Conservation (phyloP, 2,113 vertebrate genomes). For the Pagrus major region DNA sequence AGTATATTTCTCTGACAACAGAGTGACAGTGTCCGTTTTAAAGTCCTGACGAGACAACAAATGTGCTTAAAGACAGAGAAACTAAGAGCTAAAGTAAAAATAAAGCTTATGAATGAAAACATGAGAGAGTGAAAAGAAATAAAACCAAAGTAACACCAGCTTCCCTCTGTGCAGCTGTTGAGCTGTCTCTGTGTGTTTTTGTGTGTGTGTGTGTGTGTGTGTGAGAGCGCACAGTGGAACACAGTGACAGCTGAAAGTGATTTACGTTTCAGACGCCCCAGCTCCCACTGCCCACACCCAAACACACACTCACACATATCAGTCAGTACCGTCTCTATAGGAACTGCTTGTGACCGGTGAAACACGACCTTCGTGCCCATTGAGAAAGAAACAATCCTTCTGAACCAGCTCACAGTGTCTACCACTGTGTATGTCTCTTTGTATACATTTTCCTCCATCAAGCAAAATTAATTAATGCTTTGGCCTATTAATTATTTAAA, state of each 20-base stretch:
- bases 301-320: slow-evolving; percentile 40
- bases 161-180: neutral
- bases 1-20: neutral
- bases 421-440: neutral
- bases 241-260: slow-evolving; percentile 63
- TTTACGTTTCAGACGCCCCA: slow-evolving; percentile 52
- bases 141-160: neutral
- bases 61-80: neutral
- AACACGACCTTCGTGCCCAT: slow-evolving; percentile 46
- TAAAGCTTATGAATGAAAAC: slow-evolving; percentile 11
- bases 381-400: slow-evolving; percentile 20
- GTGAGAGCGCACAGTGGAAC: slow-evolving; percentile 1
- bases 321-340: slow-evolving; percentile 56
- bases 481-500: neutral
- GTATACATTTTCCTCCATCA: neutral
- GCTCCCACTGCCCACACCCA: slow-evolving; percentile 32
- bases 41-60: neutral
- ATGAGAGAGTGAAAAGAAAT: neutral
- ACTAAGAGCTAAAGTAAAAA: neutral
- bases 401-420: neutral
- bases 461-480: neutral
- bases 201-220: slow-evolving; percentile 9
- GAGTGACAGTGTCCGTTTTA: neutral
- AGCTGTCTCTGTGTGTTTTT: neutral
- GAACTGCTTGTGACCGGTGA: slow-evolving; percentile 55